Base-by-base conservation (phyloP, 2,113 vertebrate species). In the Setophaga coronata region DNA sequence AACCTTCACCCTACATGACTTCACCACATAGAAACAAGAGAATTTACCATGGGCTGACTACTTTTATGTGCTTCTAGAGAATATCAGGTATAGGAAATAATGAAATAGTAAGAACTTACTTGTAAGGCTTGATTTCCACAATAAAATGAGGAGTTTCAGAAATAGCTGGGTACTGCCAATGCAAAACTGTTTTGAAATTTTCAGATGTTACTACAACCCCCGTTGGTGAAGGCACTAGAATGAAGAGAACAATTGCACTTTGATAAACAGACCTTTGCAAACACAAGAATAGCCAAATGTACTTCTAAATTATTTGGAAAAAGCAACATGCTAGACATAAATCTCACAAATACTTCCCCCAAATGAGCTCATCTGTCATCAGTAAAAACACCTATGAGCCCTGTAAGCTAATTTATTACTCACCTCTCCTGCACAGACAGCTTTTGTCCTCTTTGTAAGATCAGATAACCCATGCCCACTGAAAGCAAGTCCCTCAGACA, bases 171-270 rank as follows among this genome's bases (percentile, higher is more conserved):
- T 98, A 98, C 12, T 97, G 53, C 98, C 98, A 98, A 2, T 7
- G 29, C 14, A 98, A 20, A 8, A 84, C 0, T 42, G 97, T 87
- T 24, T 88, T 89, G 36, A 98, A 84, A 73, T 98, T 96, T 73
- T 96, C 54, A 1, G 98, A 97, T 34, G 45, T 58, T 79, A 98
- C 33, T 42, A 1, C 28, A 48, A 96, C 14, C 31, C 85, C 91
- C 0, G 31, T 74, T 62, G 98, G 98, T 33, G 28, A 12, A 90
- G 96, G 96, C 72, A 98, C 97, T 98, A 86, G 38, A 97, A 92
- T 24, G 85, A 89, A 90, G 0, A 93, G 26, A 71, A 86, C 9
- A 82, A 74, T 8, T 40, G 28, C 28, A 87, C 31, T 86, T 82
- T 54, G 34, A 91, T 34, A 70, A 69, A 88, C 7, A 65, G 38